phyloP scores from a whole-genome alignment of 2,888 invertebrate genomes.

The Amblyteles armatorius region DNA sequence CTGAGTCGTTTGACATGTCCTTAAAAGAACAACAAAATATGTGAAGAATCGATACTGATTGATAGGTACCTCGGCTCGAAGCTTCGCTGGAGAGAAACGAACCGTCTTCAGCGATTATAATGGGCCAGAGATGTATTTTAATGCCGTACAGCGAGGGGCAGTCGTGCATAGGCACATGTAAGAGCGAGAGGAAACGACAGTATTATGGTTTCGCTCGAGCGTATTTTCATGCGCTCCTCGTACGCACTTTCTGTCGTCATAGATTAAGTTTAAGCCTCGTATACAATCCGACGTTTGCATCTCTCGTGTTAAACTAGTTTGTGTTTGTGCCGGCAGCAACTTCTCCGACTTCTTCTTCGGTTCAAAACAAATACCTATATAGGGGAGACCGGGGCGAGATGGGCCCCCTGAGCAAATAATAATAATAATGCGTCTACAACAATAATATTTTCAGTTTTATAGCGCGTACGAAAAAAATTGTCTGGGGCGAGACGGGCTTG shows the following conservation, averaged over 20 bases:
- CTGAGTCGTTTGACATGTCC: too few species aligned
- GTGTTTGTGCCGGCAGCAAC: conserved; percentile 15
- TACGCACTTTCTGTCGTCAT: conserved; percentile 48
- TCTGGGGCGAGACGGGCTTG: too few species aligned
- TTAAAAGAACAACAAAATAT: background rate
- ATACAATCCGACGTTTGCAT: conserved; percentile 39
- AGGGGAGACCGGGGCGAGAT: too few species aligned
- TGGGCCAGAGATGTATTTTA: conserved; percentile 31
- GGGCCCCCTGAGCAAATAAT: too few species aligned
- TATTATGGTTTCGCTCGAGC: conserved; percentile 1
- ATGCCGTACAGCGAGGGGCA: background rate
- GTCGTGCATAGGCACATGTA: background rate
- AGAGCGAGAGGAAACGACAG: background rate
- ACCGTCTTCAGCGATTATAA: conserved; percentile 36
- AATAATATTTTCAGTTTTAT: too few species aligned
- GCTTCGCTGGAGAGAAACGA: background rate
- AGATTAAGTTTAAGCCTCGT: conserved; percentile 45
- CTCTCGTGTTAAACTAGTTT: conserved; percentile 51
- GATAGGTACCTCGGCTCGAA: background rate
- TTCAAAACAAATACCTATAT: background rate
- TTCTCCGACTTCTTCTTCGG: background rate
- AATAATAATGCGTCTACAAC: too few species aligned
- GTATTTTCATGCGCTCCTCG: conserved; percentile 15
- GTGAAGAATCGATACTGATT: background rate
- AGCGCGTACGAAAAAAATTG: too few species aligned